These are phyloP conservation scores for Liodrosophila aerea DNA, from an alignment of 2,888 invertebrate genomes.

Conservation along the genomic window DNA sequence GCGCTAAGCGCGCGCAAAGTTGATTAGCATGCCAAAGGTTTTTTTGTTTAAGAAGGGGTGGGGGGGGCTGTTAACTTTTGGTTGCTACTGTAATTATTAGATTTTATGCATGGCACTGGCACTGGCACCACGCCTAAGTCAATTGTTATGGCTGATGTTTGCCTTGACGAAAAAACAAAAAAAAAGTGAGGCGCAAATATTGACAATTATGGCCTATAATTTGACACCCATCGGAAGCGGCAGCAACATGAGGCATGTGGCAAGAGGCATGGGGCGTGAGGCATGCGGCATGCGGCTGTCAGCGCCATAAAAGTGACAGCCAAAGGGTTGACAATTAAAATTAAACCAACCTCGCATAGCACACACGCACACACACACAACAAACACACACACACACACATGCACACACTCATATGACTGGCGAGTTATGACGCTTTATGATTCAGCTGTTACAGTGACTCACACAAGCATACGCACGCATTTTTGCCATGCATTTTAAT, in stretches of 20 bases:
- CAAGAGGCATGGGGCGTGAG: too few relatives aligned
- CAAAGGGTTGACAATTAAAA: constrained; percentile 75
- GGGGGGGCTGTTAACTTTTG: constrained; percentile 25
- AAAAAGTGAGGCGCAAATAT: constrained; percentile 71
- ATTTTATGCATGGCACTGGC: constrained; percentile 57
- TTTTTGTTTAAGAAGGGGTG: neutral
- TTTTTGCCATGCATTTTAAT: constrained; percentile 73
- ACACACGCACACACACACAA: constrained; percentile 19
- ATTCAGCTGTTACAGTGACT: constrained; percentile 43
- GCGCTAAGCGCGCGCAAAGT: constrained; percentile 50
- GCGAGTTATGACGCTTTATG: constrained; percentile 53
- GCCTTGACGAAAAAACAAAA: constrained; percentile 37
- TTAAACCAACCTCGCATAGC: constrained; percentile 51
- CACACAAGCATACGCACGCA: constrained; percentile 49
- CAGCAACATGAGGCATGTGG: constrained; percentile 18
- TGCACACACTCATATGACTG: constrained; percentile 7
- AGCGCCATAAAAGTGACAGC: constrained; percentile 54
- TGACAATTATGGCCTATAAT: constrained; percentile 79
- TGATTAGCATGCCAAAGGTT: constrained; percentile 70
- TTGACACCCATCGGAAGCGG: constrained; percentile 67
- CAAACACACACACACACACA: neutral
- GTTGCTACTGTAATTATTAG: constrained; percentile 68
- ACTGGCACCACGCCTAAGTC: constrained; percentile 14
- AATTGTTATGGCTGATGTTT: constrained; percentile 15
- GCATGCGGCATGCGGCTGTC: constrained; percentile 33